phyloP scores from a whole-genome alignment of 2,113 vertebrate species.

The Phoenicopterus ruber region DNA sequence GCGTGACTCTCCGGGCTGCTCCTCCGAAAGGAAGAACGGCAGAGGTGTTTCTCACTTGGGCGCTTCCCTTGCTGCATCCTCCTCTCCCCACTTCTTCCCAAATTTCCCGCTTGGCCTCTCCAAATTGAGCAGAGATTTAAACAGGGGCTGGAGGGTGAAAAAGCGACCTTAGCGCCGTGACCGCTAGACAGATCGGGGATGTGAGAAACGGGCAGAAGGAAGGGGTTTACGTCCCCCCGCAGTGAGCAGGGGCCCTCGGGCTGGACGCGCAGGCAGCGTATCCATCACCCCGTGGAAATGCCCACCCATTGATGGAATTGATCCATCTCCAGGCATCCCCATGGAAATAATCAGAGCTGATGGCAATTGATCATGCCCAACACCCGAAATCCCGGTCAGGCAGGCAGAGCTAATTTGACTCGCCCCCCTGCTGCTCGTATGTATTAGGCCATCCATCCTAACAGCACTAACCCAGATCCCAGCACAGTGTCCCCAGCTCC shows the following conservation, averaged over 20 bases:
- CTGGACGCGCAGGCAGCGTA: not conserved
- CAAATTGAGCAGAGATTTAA: not conserved
- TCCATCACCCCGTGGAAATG: conserved; percentile 55
- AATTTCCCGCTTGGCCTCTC: not conserved
- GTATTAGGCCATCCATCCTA: conserved; percentile 57
- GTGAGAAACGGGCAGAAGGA: not conserved
- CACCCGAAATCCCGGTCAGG: conserved; percentile 12
- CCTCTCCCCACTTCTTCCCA: not conserved
- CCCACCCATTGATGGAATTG: conserved; percentile 61
- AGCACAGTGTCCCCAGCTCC: not conserved
- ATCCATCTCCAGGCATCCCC: conserved; percentile 57
- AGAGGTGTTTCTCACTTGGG: not conserved
- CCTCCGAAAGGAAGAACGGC: not conserved
- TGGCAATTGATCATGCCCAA: conserved; percentile 63
- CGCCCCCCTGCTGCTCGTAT: conserved; percentile 23
- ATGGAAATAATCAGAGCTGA: conserved; percentile 69
- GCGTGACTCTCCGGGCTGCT: too few relatives aligned
- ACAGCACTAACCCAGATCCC: conserved; percentile 59
- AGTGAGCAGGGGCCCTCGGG: not conserved
- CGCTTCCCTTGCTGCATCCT: not conserved
- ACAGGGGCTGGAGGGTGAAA: not conserved
- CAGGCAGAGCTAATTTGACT: conserved; percentile 56
- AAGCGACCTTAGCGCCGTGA: fast-evolving
- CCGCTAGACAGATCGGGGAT: not conserved
- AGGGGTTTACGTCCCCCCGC: not conserved